phyloP scores from a whole-genome alignment of 2,888 invertebrate genomes.

The Neria commutata region DNA sequence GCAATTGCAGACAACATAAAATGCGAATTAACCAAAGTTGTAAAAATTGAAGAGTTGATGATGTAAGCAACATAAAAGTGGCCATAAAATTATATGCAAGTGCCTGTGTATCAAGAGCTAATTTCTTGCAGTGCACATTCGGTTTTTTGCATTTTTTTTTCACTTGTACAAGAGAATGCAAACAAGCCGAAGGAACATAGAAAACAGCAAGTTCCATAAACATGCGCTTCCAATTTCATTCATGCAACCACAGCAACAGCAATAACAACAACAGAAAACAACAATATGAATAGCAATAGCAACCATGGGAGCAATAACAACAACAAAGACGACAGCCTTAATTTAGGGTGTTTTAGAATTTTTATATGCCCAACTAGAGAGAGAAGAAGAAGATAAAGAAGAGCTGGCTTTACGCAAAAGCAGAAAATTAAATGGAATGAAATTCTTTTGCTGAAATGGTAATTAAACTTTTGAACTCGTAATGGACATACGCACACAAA shows the following conservation, averaged over 20 bases:
- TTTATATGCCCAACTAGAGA: conserved; percentile 7
- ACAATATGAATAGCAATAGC: neutral
- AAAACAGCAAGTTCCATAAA: conserved; percentile 1
- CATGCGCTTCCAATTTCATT: neutral
- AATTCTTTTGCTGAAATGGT: conserved; percentile 42
- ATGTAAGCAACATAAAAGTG: no score
- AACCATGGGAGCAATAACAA: conserved; percentile 2
- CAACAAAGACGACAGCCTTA: conserved; percentile 10
- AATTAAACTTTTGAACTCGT: conserved; percentile 57
- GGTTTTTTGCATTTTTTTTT: no score
- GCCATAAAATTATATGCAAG: no score
- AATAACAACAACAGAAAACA: conserved; percentile 3
- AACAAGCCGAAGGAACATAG: neutral
- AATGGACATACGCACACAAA: conserved; percentile 31
- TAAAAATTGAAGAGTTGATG: no score
- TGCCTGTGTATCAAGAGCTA: no score
- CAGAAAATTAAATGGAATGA: conserved; percentile 6
- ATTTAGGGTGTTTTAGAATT: conserved; percentile 20
- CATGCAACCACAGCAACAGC: neutral
- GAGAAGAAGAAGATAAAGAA: neutral
- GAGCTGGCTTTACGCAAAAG: neutral
- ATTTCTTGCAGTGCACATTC: no score
- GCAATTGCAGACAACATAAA: no score
- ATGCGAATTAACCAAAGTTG: no score
- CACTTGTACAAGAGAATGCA: neutral